These are phyloP conservation scores for Noctua comes DNA, from an alignment of 2,888 invertebrate genomes.

Conservation along the genomic window DNA sequence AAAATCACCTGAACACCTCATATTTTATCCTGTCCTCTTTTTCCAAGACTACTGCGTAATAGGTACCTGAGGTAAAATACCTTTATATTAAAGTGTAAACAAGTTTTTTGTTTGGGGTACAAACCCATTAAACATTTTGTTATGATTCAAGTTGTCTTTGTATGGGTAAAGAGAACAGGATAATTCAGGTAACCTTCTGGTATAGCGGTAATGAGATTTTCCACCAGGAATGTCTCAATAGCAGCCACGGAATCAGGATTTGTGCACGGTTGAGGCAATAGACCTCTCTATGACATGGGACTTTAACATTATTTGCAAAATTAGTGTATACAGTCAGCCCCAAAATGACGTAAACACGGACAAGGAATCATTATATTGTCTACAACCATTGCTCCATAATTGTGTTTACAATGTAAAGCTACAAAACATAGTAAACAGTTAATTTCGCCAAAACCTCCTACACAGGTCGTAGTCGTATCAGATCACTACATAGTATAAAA, in stretches of 20 bases:
- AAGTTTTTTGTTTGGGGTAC: neutral
- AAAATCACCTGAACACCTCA: neutral
- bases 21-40: neutral
- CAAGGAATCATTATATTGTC: too few species aligned
- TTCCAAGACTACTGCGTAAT: neutral
- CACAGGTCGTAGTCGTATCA: too few species aligned
- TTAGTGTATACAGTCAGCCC: too few species aligned
- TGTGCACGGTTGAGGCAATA: too few species aligned
- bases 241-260: neutral
- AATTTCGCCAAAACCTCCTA: too few species aligned
- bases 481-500: too few species aligned
- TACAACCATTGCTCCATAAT: too few species aligned
- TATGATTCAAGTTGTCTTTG: conserved; percentile 14
- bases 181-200: neutral
- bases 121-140: conserved; percentile 19
- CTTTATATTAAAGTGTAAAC: neutral
- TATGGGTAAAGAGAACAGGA: conserved; percentile 4
- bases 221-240: neutral
- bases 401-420: too few species aligned
- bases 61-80: neutral
- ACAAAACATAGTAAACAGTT: too few species aligned
- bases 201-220: neutral
- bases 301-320: too few species aligned
- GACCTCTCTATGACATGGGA: too few species aligned
- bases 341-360: too few species aligned